Conservation (phyloP, 2,113 vertebrate species). For the Stercorarius parasiticus region DNA sequence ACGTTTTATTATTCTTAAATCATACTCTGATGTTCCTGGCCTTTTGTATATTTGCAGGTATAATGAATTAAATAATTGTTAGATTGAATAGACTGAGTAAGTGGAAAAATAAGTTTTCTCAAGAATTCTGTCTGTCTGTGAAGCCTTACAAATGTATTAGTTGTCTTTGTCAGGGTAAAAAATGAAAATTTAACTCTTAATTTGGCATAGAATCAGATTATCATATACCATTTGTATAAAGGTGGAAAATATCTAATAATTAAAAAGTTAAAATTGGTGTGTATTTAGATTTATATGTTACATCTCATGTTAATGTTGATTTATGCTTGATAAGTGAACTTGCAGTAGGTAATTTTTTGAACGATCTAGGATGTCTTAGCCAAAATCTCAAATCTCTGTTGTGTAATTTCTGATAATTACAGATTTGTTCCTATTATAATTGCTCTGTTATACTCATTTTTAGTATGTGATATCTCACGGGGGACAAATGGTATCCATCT, state of each 20-base stretch:
- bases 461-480: conserved; percentile 86
- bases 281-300: background rate
- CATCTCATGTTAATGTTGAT: background rate
- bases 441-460: background rate
- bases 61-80: background rate
- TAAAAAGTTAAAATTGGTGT: background rate
- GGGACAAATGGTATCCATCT: conserved; percentile 82
- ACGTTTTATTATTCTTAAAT: background rate
- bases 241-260: background rate
- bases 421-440: background rate
- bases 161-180: background rate
- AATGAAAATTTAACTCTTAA: background rate
- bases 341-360: background rate
- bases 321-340: background rate
- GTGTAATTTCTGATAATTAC: background rate
- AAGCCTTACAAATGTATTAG: background rate
- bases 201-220: background rate
- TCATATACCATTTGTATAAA: background rate
- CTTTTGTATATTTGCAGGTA: background rate
- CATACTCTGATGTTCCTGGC: background rate
- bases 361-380: background rate
- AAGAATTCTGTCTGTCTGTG: background rate
- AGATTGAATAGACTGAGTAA: background rate
- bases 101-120: background rate
- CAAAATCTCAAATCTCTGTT: background rate